Percentiles rank a stretch among this genome's conserved stretches.
Evolutionary conservation across 1,140 invertebrate genomes (phyloP).

Genomic region (Oedothorax gibbosus): DNA sequence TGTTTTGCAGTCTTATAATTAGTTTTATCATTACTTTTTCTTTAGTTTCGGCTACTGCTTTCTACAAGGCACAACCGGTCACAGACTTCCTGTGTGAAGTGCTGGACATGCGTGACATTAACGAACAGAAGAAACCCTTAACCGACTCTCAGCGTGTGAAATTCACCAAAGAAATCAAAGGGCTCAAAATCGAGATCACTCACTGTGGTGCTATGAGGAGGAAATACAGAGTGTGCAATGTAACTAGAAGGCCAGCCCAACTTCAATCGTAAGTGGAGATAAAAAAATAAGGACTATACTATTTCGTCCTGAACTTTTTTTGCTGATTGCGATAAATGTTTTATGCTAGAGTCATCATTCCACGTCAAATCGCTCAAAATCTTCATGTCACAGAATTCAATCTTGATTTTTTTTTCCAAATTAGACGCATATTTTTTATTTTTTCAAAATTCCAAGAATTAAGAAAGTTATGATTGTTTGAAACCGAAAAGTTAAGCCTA

Average conservation of each 20-base stretch:
- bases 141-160: conserved; percentile 99
- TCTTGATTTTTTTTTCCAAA: too few relatives aligned
- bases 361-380: too few relatives aligned
- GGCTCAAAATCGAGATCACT: conserved; percentile 99
- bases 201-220: conserved; percentile 99
- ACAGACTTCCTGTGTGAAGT: conserved; percentile 99
- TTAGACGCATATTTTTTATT: too few relatives aligned
- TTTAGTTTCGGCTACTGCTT: conserved; percentile 94
- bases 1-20: background rate
- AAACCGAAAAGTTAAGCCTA: too few relatives aligned
- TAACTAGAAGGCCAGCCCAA: conserved; percentile 96
- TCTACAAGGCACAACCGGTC: conserved; percentile 99
- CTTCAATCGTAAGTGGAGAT: conserved; percentile 78
- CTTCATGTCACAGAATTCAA: too few relatives aligned
- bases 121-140: conserved; percentile 93
- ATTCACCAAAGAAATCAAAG: conserved; percentile 99
- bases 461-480: too few relatives aligned
- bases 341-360: too few relatives aligned
- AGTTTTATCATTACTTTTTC: conserved; percentile 2
- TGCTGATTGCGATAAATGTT: too few relatives aligned
- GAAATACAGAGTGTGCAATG: conserved; percentile 99
- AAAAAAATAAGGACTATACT: background rate
- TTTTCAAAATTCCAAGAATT: too few relatives aligned
- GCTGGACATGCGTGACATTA: conserved; percentile 96
- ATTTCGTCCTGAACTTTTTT: too few relatives aligned